phyloP scores from a whole-genome alignment of 2,888 invertebrate genomes.

The Osmoderma eremita region DNA sequence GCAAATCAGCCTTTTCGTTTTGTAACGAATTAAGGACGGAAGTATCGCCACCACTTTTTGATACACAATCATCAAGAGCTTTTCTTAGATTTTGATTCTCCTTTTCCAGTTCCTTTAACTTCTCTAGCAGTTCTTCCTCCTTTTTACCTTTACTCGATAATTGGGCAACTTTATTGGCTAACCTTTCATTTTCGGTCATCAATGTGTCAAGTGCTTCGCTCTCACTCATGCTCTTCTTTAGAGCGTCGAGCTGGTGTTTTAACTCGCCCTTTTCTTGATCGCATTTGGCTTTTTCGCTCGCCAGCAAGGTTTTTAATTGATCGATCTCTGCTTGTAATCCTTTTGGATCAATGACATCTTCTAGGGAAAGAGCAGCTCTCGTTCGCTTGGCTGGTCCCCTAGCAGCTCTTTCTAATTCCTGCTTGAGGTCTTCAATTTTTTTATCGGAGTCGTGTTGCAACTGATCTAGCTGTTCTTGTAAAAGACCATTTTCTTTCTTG shows the following conservation, averaged over 20 bases:
- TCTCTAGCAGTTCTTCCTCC: not conserved
- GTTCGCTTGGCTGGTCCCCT: not conserved
- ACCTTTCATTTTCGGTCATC: conserved; percentile 41
- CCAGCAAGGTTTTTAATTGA: conserved; percentile 26
- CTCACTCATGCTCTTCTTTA: conserved; percentile 26
- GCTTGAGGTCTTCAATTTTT: conserved; percentile 14
- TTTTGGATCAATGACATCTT: conserved; percentile 7
- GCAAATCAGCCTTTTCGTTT: conserved; percentile 26
- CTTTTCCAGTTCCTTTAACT: conserved; percentile 4
- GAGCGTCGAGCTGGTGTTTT: conserved; percentile 26
- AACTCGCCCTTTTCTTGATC: conserved; percentile 32
- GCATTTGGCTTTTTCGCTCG: conserved; percentile 22
- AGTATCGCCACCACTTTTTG: conserved; percentile 4
- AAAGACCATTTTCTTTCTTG: conserved; percentile 28
- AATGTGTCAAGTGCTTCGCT: conserved; percentile 21
- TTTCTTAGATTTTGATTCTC: conserved; percentile 22
- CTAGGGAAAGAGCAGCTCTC: not conserved
- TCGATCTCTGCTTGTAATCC: conserved; percentile 17
- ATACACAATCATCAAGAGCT: conserved; percentile 8
- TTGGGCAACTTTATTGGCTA: conserved; percentile 30
- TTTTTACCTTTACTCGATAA: conserved; percentile 4
- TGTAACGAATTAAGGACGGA: not conserved
- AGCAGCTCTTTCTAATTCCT: conserved; percentile 4
- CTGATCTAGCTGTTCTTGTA: conserved; percentile 22
- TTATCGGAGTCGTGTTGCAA: conserved; percentile 20